phyloP scores from a whole-genome alignment of 2,888 invertebrate genomes.

The Leptothorax acervorum region DNA sequence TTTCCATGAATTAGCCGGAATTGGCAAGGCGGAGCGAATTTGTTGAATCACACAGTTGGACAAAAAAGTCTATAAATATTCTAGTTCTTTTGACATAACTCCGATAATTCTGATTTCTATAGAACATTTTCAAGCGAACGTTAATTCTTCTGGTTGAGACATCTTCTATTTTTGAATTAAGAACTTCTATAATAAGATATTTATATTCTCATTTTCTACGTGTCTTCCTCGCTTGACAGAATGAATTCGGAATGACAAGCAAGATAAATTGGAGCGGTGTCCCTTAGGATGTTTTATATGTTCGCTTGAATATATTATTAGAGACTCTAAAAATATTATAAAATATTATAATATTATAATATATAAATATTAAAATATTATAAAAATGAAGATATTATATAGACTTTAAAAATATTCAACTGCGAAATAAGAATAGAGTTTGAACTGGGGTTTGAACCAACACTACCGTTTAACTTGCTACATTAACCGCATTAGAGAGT shows the following conservation, averaged over 20 bases:
- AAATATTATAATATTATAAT: neutral
- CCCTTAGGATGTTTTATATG: neutral
- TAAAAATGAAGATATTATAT: neutral
- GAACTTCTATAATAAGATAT: neutral
- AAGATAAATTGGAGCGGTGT: neutral
- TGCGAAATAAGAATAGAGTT: neutral
- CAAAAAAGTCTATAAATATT: slow-evolving; percentile 1
- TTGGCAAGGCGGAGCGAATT: neutral
- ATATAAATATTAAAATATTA: neutral
- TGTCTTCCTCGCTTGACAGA: neutral
- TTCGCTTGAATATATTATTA: neutral
- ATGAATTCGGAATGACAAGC: neutral
- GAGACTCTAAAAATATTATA: neutral
- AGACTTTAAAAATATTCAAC: neutral
- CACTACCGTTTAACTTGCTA: too few relatives aligned
- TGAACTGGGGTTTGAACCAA: too few relatives aligned
- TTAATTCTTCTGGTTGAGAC: neutral
- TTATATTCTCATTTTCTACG: neutral
- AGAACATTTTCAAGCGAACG: neutral
- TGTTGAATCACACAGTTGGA: slow-evolving; percentile 22
- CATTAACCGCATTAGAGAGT: too few relatives aligned
- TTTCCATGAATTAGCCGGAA: slow-evolving; percentile 16
- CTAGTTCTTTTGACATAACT: neutral
- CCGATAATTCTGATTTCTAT: neutral
- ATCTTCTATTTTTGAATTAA: neutral